Evolutionary conservation across 2,113 vertebrate species (phyloP), one percentile per base, ranked within the genome.

Genomic region (Gymnorhina tibicen): DNA sequence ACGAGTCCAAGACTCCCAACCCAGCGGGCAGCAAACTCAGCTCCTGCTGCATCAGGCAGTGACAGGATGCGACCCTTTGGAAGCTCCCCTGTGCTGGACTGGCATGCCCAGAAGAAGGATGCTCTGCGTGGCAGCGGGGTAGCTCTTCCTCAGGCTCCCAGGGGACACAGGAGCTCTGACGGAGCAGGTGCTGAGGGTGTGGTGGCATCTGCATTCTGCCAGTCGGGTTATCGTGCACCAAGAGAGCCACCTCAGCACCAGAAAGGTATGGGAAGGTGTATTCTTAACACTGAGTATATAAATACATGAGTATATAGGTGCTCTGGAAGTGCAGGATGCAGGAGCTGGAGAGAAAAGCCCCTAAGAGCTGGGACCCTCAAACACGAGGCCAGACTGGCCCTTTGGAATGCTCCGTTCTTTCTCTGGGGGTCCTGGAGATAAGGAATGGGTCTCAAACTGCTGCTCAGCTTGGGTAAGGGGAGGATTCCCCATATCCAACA

Each of bases 121-220:
- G 44, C 28, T 35, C 3, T 32, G 41, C 3, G 0, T 1, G 10
- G 55, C 33, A 50, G 20, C 0, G 14, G 33, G 8, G 3, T 0
- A 2, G 17, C 32, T 41, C 67, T 73, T 86, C 41, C 64, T 12
- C 72, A 10, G 37, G 26, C 27, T 80, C 22, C 60, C 44, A 42
- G 55, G 16, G 70, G 55, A 53, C 20, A 13, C 27, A 13, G 46
- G 17, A 55, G 76, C 30, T 50, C 47, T 15, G 85, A 22, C 10
- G 83, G 59, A 63, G 37, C 62, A 7, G 41, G 42, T 44, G 30
- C 50, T n/a, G 69, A 30, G 39, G 58, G 12, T 2, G 1, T 1
- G 12, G 50, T 5, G 10, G 27, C 37, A 27, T 4, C 55, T 33
- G 16, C 1, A 0, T 56, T 30, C 47, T 63, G 49, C 68, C 87